Evolutionary conservation across 2,797 vertebrate genomes (phyloP).

Genomic region (Danio albolineatus): DNA sequence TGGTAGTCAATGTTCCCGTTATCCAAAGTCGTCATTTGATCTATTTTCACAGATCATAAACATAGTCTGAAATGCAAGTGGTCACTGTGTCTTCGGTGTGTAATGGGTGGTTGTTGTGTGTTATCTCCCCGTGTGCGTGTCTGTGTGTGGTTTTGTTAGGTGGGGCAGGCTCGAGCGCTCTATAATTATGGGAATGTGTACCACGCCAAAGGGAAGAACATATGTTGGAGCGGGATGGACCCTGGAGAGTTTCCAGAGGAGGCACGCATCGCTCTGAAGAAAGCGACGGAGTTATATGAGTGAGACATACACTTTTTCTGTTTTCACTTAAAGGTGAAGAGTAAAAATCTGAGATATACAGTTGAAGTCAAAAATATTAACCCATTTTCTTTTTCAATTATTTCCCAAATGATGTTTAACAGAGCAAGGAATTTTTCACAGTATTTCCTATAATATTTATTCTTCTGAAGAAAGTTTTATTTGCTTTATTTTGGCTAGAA

Average conservation of each 20-base stretch:
- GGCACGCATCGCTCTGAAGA: slow-evolving; percentile 86
- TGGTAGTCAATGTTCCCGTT: neutral
- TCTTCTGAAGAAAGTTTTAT: no score
- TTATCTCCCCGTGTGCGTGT: slow-evolving; percentile 38
- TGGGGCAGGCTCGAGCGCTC: slow-evolving; percentile 95
- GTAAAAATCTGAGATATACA: no score
- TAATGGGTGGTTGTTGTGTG: slow-evolving; percentile 65
- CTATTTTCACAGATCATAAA: slow-evolving; percentile 35
- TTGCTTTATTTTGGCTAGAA: no score
- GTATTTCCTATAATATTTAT: no score
- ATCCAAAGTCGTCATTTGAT: neutral
- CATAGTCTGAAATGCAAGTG: slow-evolving; percentile 39
- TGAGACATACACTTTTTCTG: slow-evolving; percentile 66
- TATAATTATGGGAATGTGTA: slow-evolving; percentile 98
- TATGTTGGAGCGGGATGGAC: slow-evolving; percentile 88
- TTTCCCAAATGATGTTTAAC: no score
- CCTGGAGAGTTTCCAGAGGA: slow-evolving; percentile 93
- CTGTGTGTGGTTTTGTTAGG: slow-evolving; percentile 76
- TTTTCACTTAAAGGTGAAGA: neutral
- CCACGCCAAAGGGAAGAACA: slow-evolving; percentile 94
- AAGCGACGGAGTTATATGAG: slow-evolving; percentile 94
- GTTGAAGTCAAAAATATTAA: no score
- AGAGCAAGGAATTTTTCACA: no score
- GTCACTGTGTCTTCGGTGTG: slow-evolving; percentile 37
- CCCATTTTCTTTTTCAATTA: no score